Evolutionary conservation across 2,113 vertebrate genomes (phyloP).

Genomic region (Entomyzon cyanotis): DNA sequence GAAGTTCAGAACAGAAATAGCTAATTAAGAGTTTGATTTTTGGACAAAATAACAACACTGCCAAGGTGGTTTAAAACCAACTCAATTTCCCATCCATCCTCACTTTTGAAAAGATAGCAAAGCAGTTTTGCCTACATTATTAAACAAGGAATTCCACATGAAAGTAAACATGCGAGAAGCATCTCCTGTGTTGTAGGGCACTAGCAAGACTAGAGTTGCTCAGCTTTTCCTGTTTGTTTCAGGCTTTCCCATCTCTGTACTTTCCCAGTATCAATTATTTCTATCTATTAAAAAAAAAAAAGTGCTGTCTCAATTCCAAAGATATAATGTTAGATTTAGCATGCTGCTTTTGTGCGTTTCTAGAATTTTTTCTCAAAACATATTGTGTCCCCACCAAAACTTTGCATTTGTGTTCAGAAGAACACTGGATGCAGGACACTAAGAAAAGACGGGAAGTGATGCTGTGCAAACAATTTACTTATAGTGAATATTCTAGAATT

Average conservation of each 20-base stretch:
- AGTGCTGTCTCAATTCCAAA: background rate
- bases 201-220: background rate
- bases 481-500: background rate
- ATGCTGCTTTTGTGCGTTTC: background rate
- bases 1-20: background rate
- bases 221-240: background rate
- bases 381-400: background rate
- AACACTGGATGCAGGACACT: background rate
- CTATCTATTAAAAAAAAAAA: background rate
- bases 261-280: background rate
- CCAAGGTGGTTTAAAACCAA: background rate
- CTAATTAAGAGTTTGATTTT: background rate
- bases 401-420: background rate
- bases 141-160: background rate
- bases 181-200: background rate
- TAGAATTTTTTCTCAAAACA: background rate
- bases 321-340: background rate
- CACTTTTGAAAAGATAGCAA: background rate
- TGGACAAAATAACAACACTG: background rate
- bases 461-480: background rate
- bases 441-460: background rate
- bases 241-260: background rate
- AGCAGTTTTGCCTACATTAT: background rate
- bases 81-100: background rate
- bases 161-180: background rate